Base-by-base conservation (phyloP, 2,113 vertebrate genomes). In the Dasyornis broadbenti region DNA sequence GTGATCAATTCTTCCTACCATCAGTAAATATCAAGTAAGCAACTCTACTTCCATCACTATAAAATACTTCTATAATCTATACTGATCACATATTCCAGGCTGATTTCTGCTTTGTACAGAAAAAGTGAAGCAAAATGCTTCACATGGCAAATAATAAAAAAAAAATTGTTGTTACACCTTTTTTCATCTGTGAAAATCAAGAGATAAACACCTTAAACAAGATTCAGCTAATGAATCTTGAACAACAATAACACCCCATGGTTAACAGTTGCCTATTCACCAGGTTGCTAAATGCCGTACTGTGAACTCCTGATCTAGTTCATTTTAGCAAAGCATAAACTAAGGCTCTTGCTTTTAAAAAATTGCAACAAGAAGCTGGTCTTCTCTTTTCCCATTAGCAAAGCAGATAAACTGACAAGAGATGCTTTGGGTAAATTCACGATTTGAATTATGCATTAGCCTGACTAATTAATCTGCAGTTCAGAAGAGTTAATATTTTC, bases 391-490 rank as follows among this genome's bases (percentile, higher is more conserved):
- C 52, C 69, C 73, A 3, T 65, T 80, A 87, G 82, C 52, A 71
- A 93, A 93, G 39, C 10, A 86, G 40, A 87, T 72, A 64, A 85
- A 85, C 44, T 22, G 24, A 95, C 37, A 56, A 82, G 44, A 52
- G 39, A 59, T 39, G 31, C 15, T 88, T 69, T 60, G 68, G 47
- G 45, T 86, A 89, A 64, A 86, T 33, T 89, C 28, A 61, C 63
- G 35, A 54, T 82, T 71, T 83, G 5, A 94, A 83, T 92, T 89
- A 96, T 93, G 95, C 68, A 92, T 72, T 70, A 91, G 60, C 13
- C 66, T 63, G 47, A 69, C 61, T 79, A 84, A 89, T 78, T 86
- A 90, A 88, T 52, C 35, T 83, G 49, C 40, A 82, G 70, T 54
- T 94, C 60, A 77, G 31, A 15, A 70, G 33, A 92, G 18, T 57